Evolutionary conservation across 2,113 vertebrate species (phyloP).

Genomic region (Larimichthys crocea): DNA sequence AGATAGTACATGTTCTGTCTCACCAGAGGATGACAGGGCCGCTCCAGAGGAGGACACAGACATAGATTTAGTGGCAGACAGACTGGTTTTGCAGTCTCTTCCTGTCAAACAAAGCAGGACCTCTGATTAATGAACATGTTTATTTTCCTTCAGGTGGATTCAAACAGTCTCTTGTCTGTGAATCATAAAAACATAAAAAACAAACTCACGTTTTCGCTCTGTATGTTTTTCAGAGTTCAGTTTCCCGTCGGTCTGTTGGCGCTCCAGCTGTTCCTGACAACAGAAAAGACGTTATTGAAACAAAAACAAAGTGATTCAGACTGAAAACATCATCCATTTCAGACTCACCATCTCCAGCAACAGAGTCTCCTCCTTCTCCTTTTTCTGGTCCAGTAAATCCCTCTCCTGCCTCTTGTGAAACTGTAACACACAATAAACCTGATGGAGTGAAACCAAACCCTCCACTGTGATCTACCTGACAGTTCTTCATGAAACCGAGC

Average conservation of each 20-base stretch:
- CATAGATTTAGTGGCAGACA: conserved; percentile 85
- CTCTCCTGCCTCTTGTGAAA: conserved; percentile 92
- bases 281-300: conserved; percentile 7
- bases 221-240: conserved; percentile 44
- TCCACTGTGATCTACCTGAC: not conserved
- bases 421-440: conserved; percentile 64
- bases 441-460: not conserved
- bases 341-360: conserved; percentile 92
- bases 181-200: not conserved
- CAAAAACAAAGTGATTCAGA: not conserved
- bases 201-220: conserved; percentile 65
- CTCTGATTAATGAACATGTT: no score
- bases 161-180: not conserved
- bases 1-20: not conserved
- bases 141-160: no score
- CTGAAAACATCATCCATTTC: not conserved
- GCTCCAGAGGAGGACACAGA: conserved; percentile 86
- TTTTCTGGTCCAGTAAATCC: conserved; percentile 93
- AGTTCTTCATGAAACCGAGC: not conserved
- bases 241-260: conserved; percentile 63
- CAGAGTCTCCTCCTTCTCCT: conserved; percentile 92
- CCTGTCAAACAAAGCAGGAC: conserved; percentile 76
- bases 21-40: conserved; percentile 65
- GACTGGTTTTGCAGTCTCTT: conserved; percentile 89
- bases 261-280: conserved; percentile 69